Evolutionary conservation across 53 echinoderm and acorn worm genomes (phyloP), one percentile per base, ranked within the genome.

Genomic region (Pentamera pediparva): DNA sequence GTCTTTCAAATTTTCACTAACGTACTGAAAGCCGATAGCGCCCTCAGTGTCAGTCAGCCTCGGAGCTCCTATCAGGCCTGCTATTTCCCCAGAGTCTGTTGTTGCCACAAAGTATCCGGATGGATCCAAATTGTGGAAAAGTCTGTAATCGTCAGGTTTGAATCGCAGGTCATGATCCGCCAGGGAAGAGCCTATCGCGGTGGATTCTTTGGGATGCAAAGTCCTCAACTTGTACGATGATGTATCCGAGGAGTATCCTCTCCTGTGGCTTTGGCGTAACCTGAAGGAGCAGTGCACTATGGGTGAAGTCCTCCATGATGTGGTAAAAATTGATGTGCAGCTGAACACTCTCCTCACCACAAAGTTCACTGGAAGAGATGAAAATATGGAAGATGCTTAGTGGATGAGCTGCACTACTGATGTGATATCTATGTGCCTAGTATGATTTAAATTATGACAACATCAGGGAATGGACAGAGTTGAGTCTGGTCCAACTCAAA

Each of bases 11-110:
- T 81, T 35, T n/a, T 80, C 83, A 2, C 34, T 39, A 1, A 91
- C 81, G 58, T 98, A 83, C 62, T 76, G 77, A 43, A 98, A 98
- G 32, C 90, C 90, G 8, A 90, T 79, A 51, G 77, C 63, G 18
- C 90, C 90, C 21, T 69, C 54, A 0, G 60, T 52, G 8, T 86
- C 76, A 39, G 69, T 86, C 48, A 75, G 64, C 4, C 79, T 64
- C 21, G 86, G 52, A 31, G 83, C 90, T 32, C 75, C 85, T 33
- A 90, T 79, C 1, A 82, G 67, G 2, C 86, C 90, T 4, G 83
- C 79, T 9, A 90, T 79, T 18, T 85, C 86, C 22, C 83, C 90
- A 11, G 64, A 51, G 11, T 73, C 82, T 21, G 79, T 70, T 17
- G 79, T 75, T 0, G 86, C 86, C 0, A 90, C 53, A 51, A 82